These are phyloP conservation scores for Eulacestoma nigropectus DNA, from an alignment of 2,113 vertebrate species.

Conservation along the genomic window DNA sequence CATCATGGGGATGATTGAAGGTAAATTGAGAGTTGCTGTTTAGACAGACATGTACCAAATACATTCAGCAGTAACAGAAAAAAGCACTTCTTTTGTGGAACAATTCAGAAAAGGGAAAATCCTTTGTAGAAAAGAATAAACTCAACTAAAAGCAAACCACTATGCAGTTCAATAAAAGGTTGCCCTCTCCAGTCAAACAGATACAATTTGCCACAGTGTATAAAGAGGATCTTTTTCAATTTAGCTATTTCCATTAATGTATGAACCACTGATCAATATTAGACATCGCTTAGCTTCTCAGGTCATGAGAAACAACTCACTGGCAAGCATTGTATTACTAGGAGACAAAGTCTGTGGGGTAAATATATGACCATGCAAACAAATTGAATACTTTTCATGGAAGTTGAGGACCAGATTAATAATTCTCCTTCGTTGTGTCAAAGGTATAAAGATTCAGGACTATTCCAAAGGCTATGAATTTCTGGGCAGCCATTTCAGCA, in stretches of 20 bases:
- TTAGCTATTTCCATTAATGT: conserved; percentile 71
- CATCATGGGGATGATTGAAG: neutral
- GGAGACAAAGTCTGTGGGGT: neutral
- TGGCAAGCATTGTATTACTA: conserved; percentile 13
- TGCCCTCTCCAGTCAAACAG: conserved; percentile 61
- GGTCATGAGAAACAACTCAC: conserved; percentile 47
- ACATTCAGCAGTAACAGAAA: neutral
- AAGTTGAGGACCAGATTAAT: conserved; percentile 13
- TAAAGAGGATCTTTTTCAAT: conserved; percentile 70
- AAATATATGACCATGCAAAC: neutral
- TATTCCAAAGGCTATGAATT: neutral
- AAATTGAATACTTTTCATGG: neutral
- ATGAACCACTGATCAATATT: conserved; percentile 66
- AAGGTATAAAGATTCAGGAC: neutral
- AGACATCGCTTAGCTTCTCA: conserved; percentile 49
- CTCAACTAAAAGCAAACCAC: conserved; percentile 35
- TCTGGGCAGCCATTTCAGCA: neutral
- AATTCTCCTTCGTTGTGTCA: neutral
- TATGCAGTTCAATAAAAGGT: conserved; percentile 64
- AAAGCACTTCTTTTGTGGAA: neutral
- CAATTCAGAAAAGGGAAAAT: conserved; percentile 6
- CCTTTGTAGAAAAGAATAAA: conserved; percentile 29
- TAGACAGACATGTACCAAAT: neutral
- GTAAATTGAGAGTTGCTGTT: neutral
- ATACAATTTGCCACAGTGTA: conserved; percentile 60